Evolutionary conservation across 1,140 invertebrate genomes (phyloP).

Genomic region (Halyomorpha halys): DNA sequence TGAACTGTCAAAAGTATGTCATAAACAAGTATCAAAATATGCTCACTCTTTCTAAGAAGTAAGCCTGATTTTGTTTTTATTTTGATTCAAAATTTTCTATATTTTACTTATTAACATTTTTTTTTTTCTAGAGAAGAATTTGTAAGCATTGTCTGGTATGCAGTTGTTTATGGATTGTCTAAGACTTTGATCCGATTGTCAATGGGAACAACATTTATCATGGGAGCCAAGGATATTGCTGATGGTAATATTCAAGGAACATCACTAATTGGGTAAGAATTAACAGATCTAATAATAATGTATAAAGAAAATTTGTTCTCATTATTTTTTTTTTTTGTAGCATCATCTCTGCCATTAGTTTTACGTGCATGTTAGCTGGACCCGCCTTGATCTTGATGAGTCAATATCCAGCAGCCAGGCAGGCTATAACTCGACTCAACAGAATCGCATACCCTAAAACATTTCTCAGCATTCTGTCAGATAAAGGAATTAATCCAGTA

Average conservation of each 20-base stretch:
- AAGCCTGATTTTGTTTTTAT: background rate
- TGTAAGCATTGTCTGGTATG: background rate
- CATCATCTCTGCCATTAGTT: constrained; percentile 32
- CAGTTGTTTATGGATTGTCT: background rate
- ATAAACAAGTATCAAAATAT: background rate
- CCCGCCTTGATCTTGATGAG: constrained; percentile 44
- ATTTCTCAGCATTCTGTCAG: constrained; percentile 39
- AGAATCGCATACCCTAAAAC: constrained; percentile 41
- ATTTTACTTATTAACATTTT: background rate
- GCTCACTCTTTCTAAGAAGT: background rate
- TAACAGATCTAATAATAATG: too few species aligned
- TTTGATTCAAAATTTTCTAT: too few species aligned
- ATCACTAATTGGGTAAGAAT: background rate
- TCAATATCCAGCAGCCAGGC: constrained; percentile 49
- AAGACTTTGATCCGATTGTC: background rate
- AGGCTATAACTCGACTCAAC: constrained; percentile 43
- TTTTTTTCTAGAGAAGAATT: background rate
- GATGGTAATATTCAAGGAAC: background rate
- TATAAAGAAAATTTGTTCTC: too few species aligned
- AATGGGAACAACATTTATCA: background rate
- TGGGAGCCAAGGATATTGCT: background rate
- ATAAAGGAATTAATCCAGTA: constrained; percentile 35
- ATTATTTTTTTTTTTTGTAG: too few species aligned
- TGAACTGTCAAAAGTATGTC: background rate
- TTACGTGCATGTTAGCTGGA: constrained; percentile 33